Conservation (phyloP, 1,140 invertebrate genomes). For the Drosophila santomea region DNA sequence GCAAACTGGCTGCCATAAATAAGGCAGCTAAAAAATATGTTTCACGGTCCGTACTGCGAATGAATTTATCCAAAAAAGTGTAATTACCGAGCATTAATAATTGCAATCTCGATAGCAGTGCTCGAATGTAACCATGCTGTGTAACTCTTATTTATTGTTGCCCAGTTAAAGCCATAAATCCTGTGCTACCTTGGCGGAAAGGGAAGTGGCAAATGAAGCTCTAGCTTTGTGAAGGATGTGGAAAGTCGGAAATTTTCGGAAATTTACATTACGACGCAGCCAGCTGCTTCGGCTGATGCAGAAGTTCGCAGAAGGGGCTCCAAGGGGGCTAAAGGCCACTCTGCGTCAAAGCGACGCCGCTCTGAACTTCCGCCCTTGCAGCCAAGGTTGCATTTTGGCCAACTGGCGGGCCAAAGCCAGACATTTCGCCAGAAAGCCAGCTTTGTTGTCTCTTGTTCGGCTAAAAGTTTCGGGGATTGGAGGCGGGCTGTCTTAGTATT, state of each 20-base stretch:
- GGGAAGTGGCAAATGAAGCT: constrained; percentile 38
- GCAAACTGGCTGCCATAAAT: not conserved
- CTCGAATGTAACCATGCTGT: constrained; percentile 33
- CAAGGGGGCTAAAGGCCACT: constrained; percentile 17
- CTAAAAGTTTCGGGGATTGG: constrained; percentile 25
- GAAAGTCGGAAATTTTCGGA: constrained; percentile 45
- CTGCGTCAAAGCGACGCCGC: constrained; percentile 50
- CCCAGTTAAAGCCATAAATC: constrained; percentile 45
- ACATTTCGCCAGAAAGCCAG: constrained; percentile 23
- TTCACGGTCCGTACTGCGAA: constrained; percentile 1
- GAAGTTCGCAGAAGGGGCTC: constrained; percentile 15
- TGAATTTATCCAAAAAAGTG: constrained; percentile 19
- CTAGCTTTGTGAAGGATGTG: constrained; percentile 39
- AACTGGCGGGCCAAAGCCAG: constrained; percentile 37
- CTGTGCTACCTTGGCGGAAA: constrained; percentile 10
- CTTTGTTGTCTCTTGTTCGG: constrained; percentile 62
- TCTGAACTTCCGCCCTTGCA: constrained; percentile 71
- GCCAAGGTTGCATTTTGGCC: constrained; percentile 72
- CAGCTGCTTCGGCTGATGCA: constrained; percentile 45
- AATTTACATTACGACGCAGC: constrained; percentile 39
- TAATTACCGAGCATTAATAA: constrained; percentile 46
- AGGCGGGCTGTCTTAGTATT: constrained; percentile 18
- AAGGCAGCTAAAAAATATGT: constrained; percentile 20
- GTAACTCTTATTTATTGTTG: constrained; percentile 51
- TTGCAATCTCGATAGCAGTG: constrained; percentile 25